A percentile compares a stretch with the other conserved stretches of the same genome.
Evolutionary conservation across 2,888 invertebrate genomes (phyloP).

Genomic region (Gymnocheta viridis): DNA sequence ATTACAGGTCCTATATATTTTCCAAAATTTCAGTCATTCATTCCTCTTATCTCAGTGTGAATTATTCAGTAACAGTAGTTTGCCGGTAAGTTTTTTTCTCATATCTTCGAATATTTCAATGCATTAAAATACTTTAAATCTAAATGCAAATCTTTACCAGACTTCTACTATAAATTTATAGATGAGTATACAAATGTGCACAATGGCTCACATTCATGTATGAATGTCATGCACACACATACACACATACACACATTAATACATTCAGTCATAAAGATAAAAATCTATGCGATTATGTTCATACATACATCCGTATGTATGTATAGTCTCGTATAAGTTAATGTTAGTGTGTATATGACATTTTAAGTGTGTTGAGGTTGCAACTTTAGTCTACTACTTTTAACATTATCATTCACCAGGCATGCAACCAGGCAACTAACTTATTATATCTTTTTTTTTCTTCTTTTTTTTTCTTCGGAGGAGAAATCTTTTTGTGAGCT

Average conservation of each 20-base stretch:
- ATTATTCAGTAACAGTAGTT: slow-evolving; percentile 6
- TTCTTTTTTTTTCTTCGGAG: not conserved
- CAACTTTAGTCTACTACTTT: slow-evolving; percentile 53
- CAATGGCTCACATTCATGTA: not conserved
- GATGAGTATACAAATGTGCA: slow-evolving; percentile 29
- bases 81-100: not conserved
- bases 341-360: not conserved
- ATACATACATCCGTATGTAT: too few relatives aligned
- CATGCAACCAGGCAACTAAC: slow-evolving; percentile 16
- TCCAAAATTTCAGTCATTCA: slow-evolving; percentile 22
- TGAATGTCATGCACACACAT: not conserved
- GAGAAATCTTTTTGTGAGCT: slow-evolving; percentile 45
- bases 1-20: slow-evolving; percentile 32
- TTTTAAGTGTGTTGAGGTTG: slow-evolving; percentile 44
- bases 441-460: slow-evolving; percentile 6
- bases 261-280: slow-evolving; percentile 23
- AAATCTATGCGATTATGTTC: slow-evolving; percentile 21
- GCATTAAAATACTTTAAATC: slow-evolving; percentile 56
- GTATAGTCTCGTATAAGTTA: not conserved
- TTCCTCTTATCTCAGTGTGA: slow-evolving; percentile 22
- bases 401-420: slow-evolving; percentile 36
- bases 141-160: slow-evolving; percentile 56
- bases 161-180: slow-evolving; percentile 54
- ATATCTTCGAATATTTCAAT: slow-evolving; percentile 39
- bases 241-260: not conserved